Evolutionary conservation across 2,888 invertebrate species (phyloP), one percentile per base, ranked within the genome.

Genomic region (Penaeus monodon): DNA sequence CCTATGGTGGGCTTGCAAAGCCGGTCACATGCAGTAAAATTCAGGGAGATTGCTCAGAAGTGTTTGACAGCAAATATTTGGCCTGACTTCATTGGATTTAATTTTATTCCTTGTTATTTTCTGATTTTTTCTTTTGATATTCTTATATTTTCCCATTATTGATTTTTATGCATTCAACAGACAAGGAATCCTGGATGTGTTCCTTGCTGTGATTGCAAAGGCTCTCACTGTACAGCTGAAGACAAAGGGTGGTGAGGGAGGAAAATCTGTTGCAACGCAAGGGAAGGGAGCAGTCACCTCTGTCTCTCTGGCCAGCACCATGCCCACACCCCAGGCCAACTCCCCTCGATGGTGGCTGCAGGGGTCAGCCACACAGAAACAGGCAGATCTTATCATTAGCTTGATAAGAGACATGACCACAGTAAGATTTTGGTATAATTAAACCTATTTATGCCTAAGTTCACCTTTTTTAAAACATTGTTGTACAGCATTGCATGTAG

Each of bases 321-420:
- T 95, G 92, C 92, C 94, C 93, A 93, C 94, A 66, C 92, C 90
- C 3, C n/a, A 94, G 92, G 95, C 94, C 93, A 91, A 92, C 90
- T 92, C 94, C 91, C 90, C 91, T 0, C 91, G 93, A 63, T 98
- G 98, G 98, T 98, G 97, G 95, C 94, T 98, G 91, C 94, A 96
- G 88, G 98, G 98, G 0, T 94, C 95, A 85, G 96, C 97, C 90
- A 95, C 96, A 24, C 94, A 96, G 90, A 96, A 97, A 92, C 95
- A 98, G 89, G 97, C 98, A 1, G 96, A 97, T 92, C 95, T 96
- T 81, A 97, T 98, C 76, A 96, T 98, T 73, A 94, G 95, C 85
- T 94, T 99, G 12, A 94, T 99, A 29, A 95, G 96, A 89, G 98
- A 99, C 91, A 97, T 99, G 96, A 96, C 97, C 33, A 95, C 96